Conservation (phyloP, 2,113 vertebrate species). For the Prolemur simus region DNA sequence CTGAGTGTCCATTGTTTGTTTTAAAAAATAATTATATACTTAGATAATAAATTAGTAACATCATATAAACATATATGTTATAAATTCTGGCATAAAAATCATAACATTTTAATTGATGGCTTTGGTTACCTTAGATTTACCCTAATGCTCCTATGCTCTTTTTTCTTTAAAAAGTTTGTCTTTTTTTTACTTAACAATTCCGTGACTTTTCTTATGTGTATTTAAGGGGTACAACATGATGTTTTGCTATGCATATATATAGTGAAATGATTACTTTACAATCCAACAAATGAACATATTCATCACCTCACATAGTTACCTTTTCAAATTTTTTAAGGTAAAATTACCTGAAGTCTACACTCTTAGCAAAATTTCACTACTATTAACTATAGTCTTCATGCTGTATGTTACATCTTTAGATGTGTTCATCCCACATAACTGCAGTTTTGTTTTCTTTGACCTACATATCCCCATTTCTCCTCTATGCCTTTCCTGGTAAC, state of each 20-base stretch:
- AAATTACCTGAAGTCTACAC: not conserved
- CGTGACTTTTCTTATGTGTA: not conserved
- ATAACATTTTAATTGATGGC: not conserved
- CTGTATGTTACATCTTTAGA: not conserved
- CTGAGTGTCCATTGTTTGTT: not conserved
- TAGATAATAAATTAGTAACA: not conserved
- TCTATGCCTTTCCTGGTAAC: not conserved
- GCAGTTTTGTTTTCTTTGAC: not conserved
- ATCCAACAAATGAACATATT: not conserved
- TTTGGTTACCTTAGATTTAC: not conserved
- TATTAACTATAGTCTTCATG: not conserved
- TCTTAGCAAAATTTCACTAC: not conserved
- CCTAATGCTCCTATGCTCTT: not conserved
- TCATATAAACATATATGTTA: not conserved
- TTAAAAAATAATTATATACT: not conserved
- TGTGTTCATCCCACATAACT: not conserved
- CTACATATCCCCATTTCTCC: not conserved
- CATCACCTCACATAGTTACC: not conserved
- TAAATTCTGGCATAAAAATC: not conserved
- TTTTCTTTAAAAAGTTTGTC: not conserved
- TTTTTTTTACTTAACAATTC: not conserved
- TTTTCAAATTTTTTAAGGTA: not conserved
- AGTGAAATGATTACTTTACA: not conserved
- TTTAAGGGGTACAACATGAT: not conserved
- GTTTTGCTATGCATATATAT: not conserved